These are phyloP conservation scores for Homalodisca vitripennis DNA, from an alignment of 1,140 invertebrate species.

Conservation along the genomic window DNA sequence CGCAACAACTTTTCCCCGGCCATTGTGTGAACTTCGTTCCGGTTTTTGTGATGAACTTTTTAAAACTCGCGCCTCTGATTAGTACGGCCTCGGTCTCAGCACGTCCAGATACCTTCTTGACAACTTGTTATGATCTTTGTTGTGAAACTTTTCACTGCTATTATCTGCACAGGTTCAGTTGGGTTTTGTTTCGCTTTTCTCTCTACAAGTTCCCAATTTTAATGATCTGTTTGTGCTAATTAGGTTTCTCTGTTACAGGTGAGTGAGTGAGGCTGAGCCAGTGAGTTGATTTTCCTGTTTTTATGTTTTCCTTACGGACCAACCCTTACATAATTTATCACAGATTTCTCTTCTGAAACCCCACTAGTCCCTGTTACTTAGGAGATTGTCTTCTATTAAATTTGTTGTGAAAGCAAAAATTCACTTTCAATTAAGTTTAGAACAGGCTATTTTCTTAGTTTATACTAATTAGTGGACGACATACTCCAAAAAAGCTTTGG, in stretches of 20 bases:
- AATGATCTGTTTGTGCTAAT: not conserved
- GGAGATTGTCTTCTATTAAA: too few species aligned
- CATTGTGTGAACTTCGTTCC: constrained; percentile 11
- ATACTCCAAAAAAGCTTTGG: too few species aligned
- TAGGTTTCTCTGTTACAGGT: constrained; percentile 1
- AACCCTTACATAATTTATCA: too few species aligned
- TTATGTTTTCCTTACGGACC: too few species aligned
- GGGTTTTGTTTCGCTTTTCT: not conserved
- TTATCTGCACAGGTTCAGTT: not conserved
- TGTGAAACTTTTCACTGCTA: not conserved
- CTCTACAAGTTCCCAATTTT: not conserved
- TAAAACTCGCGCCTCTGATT: not conserved
- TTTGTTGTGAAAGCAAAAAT: too few species aligned
- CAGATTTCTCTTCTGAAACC: too few species aligned
- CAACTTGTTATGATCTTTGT: constrained; percentile 4
- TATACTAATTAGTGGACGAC: too few species aligned
- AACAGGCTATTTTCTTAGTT: too few species aligned
- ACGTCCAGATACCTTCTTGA: not conserved
- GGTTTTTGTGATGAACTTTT: not conserved
- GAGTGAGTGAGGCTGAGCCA: not conserved
- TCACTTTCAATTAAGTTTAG: too few species aligned
- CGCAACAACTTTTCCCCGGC: constrained; percentile 3
- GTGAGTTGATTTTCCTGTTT: too few species aligned
- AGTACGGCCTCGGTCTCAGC: not conserved
- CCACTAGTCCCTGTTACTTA: too few species aligned